Base-by-base conservation (phyloP, 2,888 invertebrate species). In the Lingula anatina region DNA sequence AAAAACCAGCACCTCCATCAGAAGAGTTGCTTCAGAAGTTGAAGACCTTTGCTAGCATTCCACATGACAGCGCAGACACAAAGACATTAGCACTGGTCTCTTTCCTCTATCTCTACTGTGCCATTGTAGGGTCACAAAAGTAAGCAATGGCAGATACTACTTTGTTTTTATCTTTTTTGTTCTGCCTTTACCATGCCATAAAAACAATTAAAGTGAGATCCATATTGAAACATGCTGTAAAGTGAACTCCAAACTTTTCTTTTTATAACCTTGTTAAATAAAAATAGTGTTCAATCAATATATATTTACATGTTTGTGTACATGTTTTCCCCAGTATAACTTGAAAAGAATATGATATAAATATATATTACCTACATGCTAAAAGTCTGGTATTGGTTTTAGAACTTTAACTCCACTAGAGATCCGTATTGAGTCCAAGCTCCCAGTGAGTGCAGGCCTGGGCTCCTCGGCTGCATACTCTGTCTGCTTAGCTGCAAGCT, bases 401-500 rank as follows among this genome's bases (percentile, higher is more conserved):
- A 78, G 78, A 50, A 62, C 64, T 46, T 52, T 76, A n/a, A 66
- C 71, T 44, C 67, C 75, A 3, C 58, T 79, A 5, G 67, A 70
- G 40, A 56, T 78, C 20, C 68, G 66, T 2, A 57, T 81, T 5
- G 59, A 60, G 15, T 80, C 90, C 0, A 85, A 88, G 47, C 71
- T 95, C 46, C 85, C 87, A 9, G 82, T 91, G 20, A 86, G 88
- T n/a, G 85, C 89, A 26, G 93, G 93, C 0, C 80, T 92, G 0
- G 97, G 99, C 0, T 97, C 97, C 63, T 99, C 97, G 0, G 97
- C 97, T 0, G 90, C 96, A 0, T 95, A 86, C 74, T 87, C 89
- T 7, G 92, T 94, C 0, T 86, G 88, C 60, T 72, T 95, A 26
- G 85, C 90, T 0, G 85, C 89, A 0, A 85, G 87, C 5, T 81